Base-by-base conservation (phyloP, 1,140 invertebrate species). In the Agrypnia vestita region DNA sequence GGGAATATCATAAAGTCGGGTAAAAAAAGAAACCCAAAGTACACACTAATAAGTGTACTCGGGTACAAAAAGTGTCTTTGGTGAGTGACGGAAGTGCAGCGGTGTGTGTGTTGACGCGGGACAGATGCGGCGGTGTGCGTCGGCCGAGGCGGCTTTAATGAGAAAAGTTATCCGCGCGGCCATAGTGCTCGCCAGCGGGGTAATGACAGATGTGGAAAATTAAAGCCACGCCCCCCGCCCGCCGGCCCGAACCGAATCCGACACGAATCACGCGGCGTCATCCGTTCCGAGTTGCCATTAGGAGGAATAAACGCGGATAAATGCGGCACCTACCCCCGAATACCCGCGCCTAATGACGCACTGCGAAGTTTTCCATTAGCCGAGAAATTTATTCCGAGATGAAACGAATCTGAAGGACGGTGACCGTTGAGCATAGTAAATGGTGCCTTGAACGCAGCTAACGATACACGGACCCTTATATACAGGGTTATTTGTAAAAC, bases 191-290 rank as follows among this genome's bases (percentile, higher is more conserved):
- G 21, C 49, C 15, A 75, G 56, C 64, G 44, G 71, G 74, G 25
- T 80, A 80, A 80, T 80, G 78, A 80, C 72, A 80, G 71, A 64
- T 67, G 78, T 53, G 35, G 78, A 80, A 67, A 64, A 80, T 80
- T 80, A 80, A 80, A 80, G 74, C 78, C 73, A 46, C 78, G 71
- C 78, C 78, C 46, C 67, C 47, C 49, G 11, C 8, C 21, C 19
- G 59, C 59, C 15, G 59, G 12, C 7, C 53, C 53, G 53, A 56
- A 56, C 53, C 4, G 3, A 15, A 56, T 56, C n/a, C 53, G 4
- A 56, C 62, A n/a, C 1, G 43, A 47, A 47, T 47, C n/a, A 64
- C 62, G 13, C 8, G 35, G 13, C n/a, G 13, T 8, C 7, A 8
- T 62, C 19, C 25, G 59, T 25, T 62, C 21, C 25, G 59, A 51